These are phyloP conservation scores for Falco peregrinus DNA, from an alignment of 2,797 vertebrate species.

Conservation along the genomic window DNA sequence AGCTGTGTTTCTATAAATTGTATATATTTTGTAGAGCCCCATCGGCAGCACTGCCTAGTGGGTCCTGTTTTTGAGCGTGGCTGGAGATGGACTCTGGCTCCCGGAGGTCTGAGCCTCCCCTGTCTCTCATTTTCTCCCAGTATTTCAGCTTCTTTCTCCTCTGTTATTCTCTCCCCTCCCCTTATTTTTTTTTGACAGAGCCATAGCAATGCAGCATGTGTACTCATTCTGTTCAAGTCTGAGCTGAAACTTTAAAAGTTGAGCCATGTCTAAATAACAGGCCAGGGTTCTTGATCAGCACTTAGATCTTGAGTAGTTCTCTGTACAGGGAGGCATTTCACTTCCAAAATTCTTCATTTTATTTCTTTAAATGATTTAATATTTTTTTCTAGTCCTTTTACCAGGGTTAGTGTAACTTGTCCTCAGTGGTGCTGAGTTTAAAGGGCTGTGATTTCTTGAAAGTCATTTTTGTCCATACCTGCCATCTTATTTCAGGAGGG, in stretches of 20 bases:
- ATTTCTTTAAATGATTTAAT: neutral
- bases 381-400: neutral
- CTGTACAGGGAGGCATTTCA: neutral
- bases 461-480: neutral
- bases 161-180: accelerated
- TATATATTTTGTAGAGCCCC: neutral
- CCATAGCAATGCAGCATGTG: neutral
- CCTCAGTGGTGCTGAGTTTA: neutral
- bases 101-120: neutral
- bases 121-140: neutral
- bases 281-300: neutral
- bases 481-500: neutral
- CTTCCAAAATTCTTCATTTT: neutral
- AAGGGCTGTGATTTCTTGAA: neutral
- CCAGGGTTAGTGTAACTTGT: neutral
- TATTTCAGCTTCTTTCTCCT: neutral
- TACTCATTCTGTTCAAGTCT: neutral
- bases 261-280: neutral
- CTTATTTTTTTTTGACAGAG: neutral
- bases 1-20: neutral
- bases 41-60: neutral
- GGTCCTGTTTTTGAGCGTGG: neutral
- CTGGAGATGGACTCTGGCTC: neutral
- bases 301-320: neutral
- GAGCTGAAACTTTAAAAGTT: slow-evolving; percentile 31